These are phyloP conservation scores for Lasioglossum leucozonium DNA, from an alignment of 2,888 invertebrate species.

Conservation along the genomic window DNA sequence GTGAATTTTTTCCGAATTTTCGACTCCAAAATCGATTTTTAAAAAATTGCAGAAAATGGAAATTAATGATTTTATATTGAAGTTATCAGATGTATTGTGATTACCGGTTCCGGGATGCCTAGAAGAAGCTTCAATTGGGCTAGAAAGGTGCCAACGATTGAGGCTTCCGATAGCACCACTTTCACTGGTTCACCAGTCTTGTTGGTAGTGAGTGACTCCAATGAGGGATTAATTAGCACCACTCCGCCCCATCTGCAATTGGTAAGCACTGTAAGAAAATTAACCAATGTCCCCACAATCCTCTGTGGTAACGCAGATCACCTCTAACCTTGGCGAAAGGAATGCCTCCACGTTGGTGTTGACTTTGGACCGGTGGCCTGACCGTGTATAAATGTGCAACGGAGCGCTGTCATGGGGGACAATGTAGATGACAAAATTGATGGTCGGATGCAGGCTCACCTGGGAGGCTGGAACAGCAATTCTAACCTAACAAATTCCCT, in stretches of 20 bases:
- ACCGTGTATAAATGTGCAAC: conserved; percentile 88
- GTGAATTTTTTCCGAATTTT: too few relatives aligned
- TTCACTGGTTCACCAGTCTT: conserved; percentile 79
- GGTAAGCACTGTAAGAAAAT: neutral
- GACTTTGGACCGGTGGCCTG: conserved; percentile 76
- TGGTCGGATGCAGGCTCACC: conserved; percentile 91
- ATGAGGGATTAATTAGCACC: conserved; percentile 89
- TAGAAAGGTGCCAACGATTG: conserved; percentile 91
- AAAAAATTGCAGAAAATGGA: too few relatives aligned
- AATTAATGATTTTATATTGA: too few relatives aligned
- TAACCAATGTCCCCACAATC: neutral
- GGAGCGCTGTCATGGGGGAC: conserved; percentile 91
- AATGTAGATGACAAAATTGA: conserved; percentile 94
- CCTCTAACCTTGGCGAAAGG: conserved; percentile 88
- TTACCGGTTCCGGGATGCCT: conserved; percentile 89
- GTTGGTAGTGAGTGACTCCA: conserved; percentile 85
- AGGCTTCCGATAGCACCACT: conserved; percentile 87
- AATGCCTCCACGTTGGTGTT: conserved; percentile 88
- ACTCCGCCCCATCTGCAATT: conserved; percentile 93
- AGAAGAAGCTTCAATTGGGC: conserved; percentile 91
- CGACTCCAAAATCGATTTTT: too few relatives aligned
- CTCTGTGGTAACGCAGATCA: too few relatives aligned
- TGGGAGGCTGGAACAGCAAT: conserved; percentile 87
- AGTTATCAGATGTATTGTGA: too few relatives aligned
- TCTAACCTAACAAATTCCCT: neutral